These are phyloP conservation scores for Oxyruncus cristatus DNA, from an alignment of 2,113 vertebrate species.

Conservation along the genomic window DNA sequence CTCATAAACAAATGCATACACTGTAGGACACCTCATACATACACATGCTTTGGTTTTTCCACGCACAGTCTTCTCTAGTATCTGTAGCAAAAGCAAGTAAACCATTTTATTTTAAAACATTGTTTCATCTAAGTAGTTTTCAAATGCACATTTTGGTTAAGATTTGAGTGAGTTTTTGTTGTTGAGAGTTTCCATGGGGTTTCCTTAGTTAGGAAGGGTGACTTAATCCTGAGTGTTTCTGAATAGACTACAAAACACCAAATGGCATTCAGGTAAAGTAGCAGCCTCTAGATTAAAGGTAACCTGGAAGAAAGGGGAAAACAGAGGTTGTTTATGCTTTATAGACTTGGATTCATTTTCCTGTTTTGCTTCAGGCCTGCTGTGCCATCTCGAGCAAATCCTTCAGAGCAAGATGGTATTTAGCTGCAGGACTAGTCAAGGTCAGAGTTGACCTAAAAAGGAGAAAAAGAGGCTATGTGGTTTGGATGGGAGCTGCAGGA, in stretches of 20 bases:
- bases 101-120: background rate
- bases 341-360: background rate
- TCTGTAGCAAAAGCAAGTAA: background rate
- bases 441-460: conserved; percentile 55
- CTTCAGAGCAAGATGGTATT: conserved; percentile 21
- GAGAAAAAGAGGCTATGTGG: background rate
- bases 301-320: background rate
- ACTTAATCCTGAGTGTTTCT: background rate
- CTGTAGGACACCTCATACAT: background rate
- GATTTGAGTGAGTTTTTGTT: background rate
- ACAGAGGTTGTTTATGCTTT: background rate
- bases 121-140: background rate
- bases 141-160: background rate
- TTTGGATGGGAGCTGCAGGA: conserved; percentile 7
- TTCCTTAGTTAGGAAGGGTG: background rate
- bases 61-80: background rate
- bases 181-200: background rate
- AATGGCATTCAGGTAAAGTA: background rate
- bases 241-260: background rate
- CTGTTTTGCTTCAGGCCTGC: conserved; percentile 17
- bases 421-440: background rate
- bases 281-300: background rate
- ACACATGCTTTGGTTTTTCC: background rate
- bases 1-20: background rate
- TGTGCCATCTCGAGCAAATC: conserved; percentile 57